Evolutionary conservation across 2,113 vertebrate species (phyloP).

Genomic region (Prionailurus viverrinus): DNA sequence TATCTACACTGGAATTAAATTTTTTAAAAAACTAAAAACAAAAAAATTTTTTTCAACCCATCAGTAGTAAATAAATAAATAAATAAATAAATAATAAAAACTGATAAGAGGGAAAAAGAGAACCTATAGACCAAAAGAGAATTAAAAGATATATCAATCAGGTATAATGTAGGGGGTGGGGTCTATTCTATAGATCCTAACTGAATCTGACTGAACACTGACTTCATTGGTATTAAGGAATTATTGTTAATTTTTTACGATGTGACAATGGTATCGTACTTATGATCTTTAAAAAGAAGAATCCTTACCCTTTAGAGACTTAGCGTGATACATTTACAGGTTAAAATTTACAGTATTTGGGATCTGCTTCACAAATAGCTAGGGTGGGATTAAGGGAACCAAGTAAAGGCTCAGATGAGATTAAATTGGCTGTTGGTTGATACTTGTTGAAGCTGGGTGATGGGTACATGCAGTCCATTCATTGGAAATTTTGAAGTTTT

Average conservation of each 20-base stretch:
- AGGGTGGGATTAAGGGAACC: neutral
- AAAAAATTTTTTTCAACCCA: neutral
- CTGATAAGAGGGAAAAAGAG: neutral
- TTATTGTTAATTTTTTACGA: neutral
- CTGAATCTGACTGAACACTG: neutral
- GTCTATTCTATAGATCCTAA: neutral
- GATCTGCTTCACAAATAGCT: constrained; percentile 2
- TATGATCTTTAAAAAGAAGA: neutral
- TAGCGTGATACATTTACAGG: neutral
- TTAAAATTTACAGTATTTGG: neutral
- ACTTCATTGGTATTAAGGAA: neutral
- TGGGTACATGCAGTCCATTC: neutral
- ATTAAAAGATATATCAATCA: neutral
- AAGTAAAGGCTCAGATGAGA: neutral
- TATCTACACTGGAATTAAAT: neutral
- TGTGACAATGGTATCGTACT: neutral
- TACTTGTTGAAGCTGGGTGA: neutral
- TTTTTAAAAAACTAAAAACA: neutral
- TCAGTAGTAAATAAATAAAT: neutral
- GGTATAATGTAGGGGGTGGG: neutral
- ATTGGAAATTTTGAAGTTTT: neutral
- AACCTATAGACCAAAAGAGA: neutral
- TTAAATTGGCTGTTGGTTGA: neutral
- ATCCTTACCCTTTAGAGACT: neutral
- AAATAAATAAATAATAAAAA: neutral